Evolutionary conservation across 2,888 invertebrate genomes (phyloP).

Genomic region (Tenthredo mesomela): DNA sequence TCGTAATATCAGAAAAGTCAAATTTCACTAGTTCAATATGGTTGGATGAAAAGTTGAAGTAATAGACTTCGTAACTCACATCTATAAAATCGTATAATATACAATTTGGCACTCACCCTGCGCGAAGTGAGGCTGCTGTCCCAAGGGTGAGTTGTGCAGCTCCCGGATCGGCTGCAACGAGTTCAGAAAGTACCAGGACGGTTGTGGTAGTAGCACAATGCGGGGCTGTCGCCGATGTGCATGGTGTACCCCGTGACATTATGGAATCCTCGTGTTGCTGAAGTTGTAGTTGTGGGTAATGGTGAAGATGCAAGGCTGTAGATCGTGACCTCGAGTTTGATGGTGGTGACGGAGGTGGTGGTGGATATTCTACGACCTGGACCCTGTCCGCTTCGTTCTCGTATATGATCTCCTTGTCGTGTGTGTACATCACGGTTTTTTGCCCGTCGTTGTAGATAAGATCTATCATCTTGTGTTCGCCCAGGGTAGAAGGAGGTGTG

Average conservation of each 20-base stretch:
- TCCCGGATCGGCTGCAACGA: constrained; percentile 85
- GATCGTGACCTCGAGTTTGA: constrained; percentile 78
- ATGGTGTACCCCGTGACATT: constrained; percentile 74
- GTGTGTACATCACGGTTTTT: constrained; percentile 91
- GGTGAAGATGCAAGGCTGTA: constrained; percentile 79
- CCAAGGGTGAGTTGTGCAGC: constrained; percentile 70
- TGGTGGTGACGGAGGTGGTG: constrained; percentile 75
- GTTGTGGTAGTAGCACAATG: constrained; percentile 79
- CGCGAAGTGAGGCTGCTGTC: constrained; percentile 69
- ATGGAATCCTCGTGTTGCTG: constrained; percentile 79
- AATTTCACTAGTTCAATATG: not conserved
- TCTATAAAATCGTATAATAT: not conserved
- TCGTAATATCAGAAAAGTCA: not conserved
- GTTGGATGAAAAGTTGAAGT: too few relatives aligned
- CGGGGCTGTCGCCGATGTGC: constrained; percentile 63
- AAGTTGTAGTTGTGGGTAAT: constrained; percentile 79
- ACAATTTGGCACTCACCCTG: constrained; percentile 70
- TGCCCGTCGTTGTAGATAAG: constrained; percentile 92
- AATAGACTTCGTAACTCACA: too few relatives aligned
- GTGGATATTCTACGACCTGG: constrained; percentile 76
- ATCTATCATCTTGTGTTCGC: constrained; percentile 88
- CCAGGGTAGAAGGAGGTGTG: constrained; percentile 79
- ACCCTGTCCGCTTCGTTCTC: constrained; percentile 85
- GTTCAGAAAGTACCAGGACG: constrained; percentile 86
- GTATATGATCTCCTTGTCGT: constrained; percentile 90